Percentiles rank a stretch among this genome's conserved stretches.
Evolutionary conservation across 2,113 vertebrate species (phyloP).

Genomic region (Erythrocercus mccallii): DNA sequence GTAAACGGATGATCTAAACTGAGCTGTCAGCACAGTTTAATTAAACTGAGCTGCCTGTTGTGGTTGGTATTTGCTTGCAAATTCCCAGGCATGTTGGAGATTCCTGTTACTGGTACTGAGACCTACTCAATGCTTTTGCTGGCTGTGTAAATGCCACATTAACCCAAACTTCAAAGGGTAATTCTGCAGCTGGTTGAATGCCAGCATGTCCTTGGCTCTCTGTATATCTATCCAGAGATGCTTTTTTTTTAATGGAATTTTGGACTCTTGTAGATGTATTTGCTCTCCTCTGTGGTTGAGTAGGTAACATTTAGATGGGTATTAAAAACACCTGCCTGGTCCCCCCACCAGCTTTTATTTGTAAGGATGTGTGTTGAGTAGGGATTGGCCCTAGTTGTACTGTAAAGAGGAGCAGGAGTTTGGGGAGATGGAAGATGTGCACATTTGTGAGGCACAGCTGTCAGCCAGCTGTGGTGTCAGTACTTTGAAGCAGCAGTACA

Average conservation of each 20-base stretch:
- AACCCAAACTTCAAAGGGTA: neutral
- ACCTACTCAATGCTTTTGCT: neutral
- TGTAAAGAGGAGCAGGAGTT: neutral
- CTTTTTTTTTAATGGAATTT: neutral
- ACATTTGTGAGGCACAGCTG: neutral
- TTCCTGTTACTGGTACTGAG: neutral
- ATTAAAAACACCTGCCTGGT: neutral
- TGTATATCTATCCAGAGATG: neutral
- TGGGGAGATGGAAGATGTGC: neutral
- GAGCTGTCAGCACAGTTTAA: slow-evolving; percentile 26
- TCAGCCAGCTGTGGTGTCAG: neutral
- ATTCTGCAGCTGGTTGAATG: neutral
- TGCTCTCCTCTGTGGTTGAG: neutral
- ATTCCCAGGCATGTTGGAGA: neutral
- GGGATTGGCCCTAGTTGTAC: neutral
- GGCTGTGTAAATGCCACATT: neutral
- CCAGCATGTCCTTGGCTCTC: neutral
- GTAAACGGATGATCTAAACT: neutral
- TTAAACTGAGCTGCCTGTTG: neutral
- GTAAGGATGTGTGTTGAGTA: neutral
- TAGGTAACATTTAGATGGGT: neutral
- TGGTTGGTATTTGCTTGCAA: neutral
- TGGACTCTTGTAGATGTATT: neutral
- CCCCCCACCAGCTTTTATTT: neutral
- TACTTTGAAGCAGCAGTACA: neutral